Base-by-base conservation (phyloP, 2,113 vertebrate species). In the Rhinolophus sinicus region DNA sequence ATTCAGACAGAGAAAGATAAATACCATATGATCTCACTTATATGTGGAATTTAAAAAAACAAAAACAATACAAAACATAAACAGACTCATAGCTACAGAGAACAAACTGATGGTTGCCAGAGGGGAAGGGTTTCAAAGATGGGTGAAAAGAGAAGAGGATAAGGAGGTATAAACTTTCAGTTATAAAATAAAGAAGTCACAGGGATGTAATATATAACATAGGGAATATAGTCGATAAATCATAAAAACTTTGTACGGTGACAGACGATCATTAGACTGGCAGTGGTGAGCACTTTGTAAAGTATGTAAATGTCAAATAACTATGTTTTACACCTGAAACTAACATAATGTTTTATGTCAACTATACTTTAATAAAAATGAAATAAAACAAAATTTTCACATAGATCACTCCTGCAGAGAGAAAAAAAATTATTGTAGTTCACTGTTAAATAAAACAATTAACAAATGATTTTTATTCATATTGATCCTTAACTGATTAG, bases 371-470 rank as follows among this genome's bases (percentile, higher is more conserved):
- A 38, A 80, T 52, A 35, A 58, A 35, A 38, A 60, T 56, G 80
- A 92, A 78, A 94, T 80, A 35, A 88, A 92, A 50, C 65, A 40
- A 90, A 93, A 56, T 84, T 52, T 89, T 44, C 3, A 60, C 16
- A 6, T 84, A 72, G 35, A 16, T 3, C 16, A 89, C 8, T 65
- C 67, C 11, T 60, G 1, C n/a, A 93, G 90, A 94, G 80, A 64
- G n/a, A 89, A 78, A 69, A 70, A 16, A 60, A 84, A 94, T 90
- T 4, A 67, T 75, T 84, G 47, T 82, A 35, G 22, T 67, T 97
- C 97, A 94, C 62, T 62, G 47, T 90, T 95, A 93, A 95, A 50
- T 94, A 44, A 82, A 81, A 56, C 8, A 89, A 30, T 78, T 85
- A 90, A 58, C 35, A 86, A 64, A 24, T 64, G 1, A 33, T 70